phyloP scores from a whole-genome alignment of 2,113 vertebrate species.

The Taxidea taxus region DNA sequence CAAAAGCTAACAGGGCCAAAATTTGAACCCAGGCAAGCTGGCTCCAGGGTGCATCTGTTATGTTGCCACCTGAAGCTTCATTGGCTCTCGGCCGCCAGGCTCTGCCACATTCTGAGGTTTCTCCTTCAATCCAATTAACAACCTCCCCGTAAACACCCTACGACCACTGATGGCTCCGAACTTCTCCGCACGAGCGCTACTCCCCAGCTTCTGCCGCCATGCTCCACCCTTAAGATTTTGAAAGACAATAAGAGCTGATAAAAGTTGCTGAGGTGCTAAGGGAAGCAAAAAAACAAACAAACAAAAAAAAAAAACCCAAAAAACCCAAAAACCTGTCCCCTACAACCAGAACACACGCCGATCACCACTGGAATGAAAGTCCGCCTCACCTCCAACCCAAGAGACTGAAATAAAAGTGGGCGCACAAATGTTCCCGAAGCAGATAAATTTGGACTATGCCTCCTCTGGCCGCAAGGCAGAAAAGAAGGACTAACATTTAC shows the following conservation, averaged over 20 bases:
- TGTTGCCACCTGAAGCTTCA: not conserved
- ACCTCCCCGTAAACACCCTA: not conserved
- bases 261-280: not conserved
- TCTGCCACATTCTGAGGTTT: not conserved
- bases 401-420: not conserved
- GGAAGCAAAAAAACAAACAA: not conserved
- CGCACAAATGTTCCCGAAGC: not conserved
- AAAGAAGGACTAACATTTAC: not conserved
- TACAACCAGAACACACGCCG: not conserved
- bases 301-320: no score
- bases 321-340: not conserved
- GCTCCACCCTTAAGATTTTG: not conserved
- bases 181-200: not conserved
- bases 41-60: not conserved
- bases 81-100: not conserved
- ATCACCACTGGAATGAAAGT: conserved; percentile 16
- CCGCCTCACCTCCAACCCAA: not conserved
- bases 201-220: not conserved
- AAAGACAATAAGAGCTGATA: not conserved
- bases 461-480: not conserved
- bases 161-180: conserved; percentile 15
- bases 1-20: not conserved
- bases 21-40: not conserved
- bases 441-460: conserved; percentile 20
- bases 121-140: conserved; percentile 32